Percentiles rank a stretch among this genome's conserved stretches.
These are phyloP conservation scores for Baccha elongata DNA, from an alignment of 2,888 invertebrate species.

Conservation along the genomic window DNA sequence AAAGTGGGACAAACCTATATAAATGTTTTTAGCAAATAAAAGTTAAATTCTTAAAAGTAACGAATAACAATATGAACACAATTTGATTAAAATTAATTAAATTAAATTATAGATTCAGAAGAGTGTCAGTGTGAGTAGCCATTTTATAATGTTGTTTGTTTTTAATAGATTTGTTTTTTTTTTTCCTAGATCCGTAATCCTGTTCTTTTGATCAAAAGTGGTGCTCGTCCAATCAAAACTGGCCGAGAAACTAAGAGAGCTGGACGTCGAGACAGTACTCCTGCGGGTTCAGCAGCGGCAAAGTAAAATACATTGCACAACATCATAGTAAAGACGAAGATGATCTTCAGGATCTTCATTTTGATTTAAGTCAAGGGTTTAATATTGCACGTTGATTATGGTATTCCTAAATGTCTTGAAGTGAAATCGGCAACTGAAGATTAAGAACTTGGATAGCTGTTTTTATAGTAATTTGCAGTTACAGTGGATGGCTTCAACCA, in stretches of 20 bases:
- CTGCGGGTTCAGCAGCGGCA: constrained; percentile 61
- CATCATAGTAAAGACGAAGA: constrained; percentile 63
- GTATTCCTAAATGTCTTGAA: constrained; percentile 46
- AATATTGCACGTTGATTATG: background rate
- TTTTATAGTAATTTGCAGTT: constrained; percentile 57
- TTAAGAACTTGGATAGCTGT: constrained; percentile 35
- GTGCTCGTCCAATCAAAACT: constrained; percentile 58
- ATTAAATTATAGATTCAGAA: constrained; percentile 6
- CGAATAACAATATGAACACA: constrained; percentile 62
- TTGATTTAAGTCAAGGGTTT: constrained; percentile 18
- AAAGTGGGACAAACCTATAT: constrained; percentile 55
- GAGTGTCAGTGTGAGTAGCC: constrained; percentile 48
- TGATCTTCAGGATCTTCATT: constrained; percentile 67
- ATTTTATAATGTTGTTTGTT: background rate
- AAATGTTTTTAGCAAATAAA: constrained; percentile 28
- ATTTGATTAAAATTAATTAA: constrained; percentile 16
- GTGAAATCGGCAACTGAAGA: constrained; percentile 61
- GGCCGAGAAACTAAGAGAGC: constrained; percentile 62
- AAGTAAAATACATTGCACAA: constrained; percentile 58
- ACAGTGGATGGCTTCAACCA: constrained; percentile 29
- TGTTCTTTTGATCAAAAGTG: constrained; percentile 62
- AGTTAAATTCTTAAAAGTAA: constrained; percentile 45
- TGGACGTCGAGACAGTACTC: constrained; percentile 50
- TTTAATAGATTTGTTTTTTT: constrained; percentile 8
- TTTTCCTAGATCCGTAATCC: constrained; percentile 53